Conservation (phyloP, 2,113 vertebrate species). For the Carassius carassius region DNA sequence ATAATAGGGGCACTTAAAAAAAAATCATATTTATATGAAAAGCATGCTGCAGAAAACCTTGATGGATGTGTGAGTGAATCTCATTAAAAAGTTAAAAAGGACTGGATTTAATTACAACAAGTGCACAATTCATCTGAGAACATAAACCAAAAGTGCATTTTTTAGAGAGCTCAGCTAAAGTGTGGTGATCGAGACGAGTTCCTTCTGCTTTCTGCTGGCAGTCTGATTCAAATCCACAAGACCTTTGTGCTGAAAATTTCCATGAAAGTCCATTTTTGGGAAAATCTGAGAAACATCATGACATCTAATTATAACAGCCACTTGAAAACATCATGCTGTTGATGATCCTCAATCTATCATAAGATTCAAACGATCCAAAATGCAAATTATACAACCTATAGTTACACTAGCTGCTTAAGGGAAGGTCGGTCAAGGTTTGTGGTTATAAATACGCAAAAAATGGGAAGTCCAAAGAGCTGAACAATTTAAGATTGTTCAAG, state of each 20-base stretch:
- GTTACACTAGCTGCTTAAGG: neutral
- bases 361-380: neutral
- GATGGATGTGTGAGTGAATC: neutral
- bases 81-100: neutral
- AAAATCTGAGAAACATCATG: neutral
- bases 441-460: neutral
- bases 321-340: neutral
- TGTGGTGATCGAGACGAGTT: neutral
- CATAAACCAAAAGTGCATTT: slow-evolving; percentile 24
- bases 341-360: neutral
- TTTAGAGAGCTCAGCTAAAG: slow-evolving; percentile 19
- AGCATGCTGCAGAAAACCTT: neutral
- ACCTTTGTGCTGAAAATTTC: slow-evolving; percentile 39
- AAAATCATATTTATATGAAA: neutral
- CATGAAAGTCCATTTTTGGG: neutral
- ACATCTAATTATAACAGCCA: neutral
- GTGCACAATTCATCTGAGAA: neutral
- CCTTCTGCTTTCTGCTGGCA: slow-evolving; percentile 30
- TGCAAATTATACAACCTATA: neutral
- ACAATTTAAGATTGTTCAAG: neutral
- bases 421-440: neutral
- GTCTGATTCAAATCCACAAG: slow-evolving; percentile 50
- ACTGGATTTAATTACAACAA: neutral
- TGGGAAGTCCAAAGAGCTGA: neutral
- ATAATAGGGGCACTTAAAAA: too few relatives aligned